phyloP scores from a whole-genome alignment of 2,888 invertebrate species.

The Ophraella communa region DNA sequence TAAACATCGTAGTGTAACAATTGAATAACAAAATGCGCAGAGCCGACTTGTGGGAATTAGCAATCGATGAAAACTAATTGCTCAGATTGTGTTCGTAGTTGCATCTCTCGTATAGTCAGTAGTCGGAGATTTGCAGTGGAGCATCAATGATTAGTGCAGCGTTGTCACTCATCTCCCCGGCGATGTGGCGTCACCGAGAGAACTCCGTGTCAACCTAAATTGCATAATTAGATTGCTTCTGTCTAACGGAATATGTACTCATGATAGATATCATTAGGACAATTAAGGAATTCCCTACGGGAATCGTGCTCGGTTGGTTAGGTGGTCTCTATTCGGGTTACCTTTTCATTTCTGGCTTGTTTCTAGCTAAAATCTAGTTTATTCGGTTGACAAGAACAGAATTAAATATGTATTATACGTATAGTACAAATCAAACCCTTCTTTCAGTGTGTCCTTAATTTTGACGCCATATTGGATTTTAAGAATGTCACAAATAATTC shows the following conservation, averaged over 20 bases:
- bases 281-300: constrained; percentile 43
- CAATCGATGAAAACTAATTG: constrained; percentile 49
- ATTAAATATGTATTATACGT: too few relatives aligned
- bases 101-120: constrained; percentile 43
- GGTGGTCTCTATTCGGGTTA: constrained; percentile 17
- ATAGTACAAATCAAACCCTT: too few relatives aligned
- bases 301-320: constrained; percentile 12
- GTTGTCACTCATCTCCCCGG: constrained; percentile 55
- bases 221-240: constrained; percentile 58
- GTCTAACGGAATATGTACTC: constrained; percentile 52
- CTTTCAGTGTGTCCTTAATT: too few relatives aligned
- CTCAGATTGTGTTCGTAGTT: constrained; percentile 47
- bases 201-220: constrained; percentile 54
- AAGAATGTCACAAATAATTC: too few relatives aligned
- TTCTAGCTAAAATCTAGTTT: constrained; percentile 2
- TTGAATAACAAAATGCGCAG: constrained; percentile 42
- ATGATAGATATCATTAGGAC: constrained; percentile 55
- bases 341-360: constrained; percentile 22
- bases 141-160: constrained; percentile 53
- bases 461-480: too few relatives aligned
- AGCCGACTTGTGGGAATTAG: constrained; percentile 41
- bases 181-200: constrained; percentile 46
- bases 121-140: constrained; percentile 45
- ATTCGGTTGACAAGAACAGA: not conserved
- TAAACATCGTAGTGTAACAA: constrained; percentile 42